These are phyloP conservation scores for Spilosoma lubricipeda DNA, from an alignment of 2,888 invertebrate genomes.

Conservation along the genomic window DNA sequence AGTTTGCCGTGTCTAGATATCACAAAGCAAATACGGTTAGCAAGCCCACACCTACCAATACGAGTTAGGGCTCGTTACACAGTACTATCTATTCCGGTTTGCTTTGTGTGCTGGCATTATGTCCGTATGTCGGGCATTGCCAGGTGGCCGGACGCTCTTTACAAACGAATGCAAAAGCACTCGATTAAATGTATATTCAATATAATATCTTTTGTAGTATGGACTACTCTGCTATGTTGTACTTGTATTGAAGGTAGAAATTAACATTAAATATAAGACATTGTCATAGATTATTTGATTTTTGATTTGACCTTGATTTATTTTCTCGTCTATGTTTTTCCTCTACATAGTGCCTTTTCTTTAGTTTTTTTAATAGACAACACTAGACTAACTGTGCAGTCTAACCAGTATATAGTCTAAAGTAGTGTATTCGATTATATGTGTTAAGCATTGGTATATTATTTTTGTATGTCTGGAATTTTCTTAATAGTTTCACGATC, in stretches of 20 bases:
- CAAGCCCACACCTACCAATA: slow-evolving; percentile 31
- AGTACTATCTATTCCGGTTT: slow-evolving; percentile 12
- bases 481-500: too few relatives aligned
- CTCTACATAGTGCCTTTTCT: too few relatives aligned
- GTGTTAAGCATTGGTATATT: too few relatives aligned
- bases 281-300: too few relatives aligned
- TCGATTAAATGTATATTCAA: slow-evolving; percentile 4
- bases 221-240: slow-evolving; percentile 1
- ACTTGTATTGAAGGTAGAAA: not conserved
- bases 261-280: too few relatives aligned
- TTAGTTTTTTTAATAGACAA: too few relatives aligned
- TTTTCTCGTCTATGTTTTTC: too few relatives aligned
- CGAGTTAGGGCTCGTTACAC: slow-evolving; percentile 1
- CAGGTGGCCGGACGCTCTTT: slow-evolving; percentile 26
- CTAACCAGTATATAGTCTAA: too few relatives aligned
- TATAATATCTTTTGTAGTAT: not conserved
- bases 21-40: slow-evolving; percentile 36
- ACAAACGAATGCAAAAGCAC: slow-evolving; percentile 19
- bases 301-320: too few relatives aligned
- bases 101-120: slow-evolving; percentile 8
- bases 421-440: too few relatives aligned
- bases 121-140: slow-evolving; percentile 7
- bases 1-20: slow-evolving; percentile 19
- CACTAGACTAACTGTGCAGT: too few relatives aligned
- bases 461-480: too few relatives aligned